Conservation (phyloP, 64 coral and sea anemone species). For the Pachyseris speciosa region DNA sequence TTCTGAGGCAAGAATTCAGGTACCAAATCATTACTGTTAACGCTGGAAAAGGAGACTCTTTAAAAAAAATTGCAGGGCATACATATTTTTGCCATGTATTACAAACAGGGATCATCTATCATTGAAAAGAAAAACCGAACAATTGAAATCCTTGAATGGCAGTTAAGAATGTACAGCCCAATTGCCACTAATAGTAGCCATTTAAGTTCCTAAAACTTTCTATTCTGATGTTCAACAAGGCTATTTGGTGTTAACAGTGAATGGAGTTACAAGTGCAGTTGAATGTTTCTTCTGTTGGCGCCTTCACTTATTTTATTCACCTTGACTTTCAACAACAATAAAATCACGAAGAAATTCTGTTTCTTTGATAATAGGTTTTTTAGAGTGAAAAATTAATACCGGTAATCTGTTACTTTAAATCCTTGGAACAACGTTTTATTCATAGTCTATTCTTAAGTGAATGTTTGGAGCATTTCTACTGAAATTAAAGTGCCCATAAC, state of each 20-base stretch:
- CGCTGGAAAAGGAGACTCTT: slow-evolving; percentile 86
- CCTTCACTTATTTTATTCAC: too few relatives aligned
- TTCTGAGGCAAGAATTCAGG: slow-evolving; percentile 99
- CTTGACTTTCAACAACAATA: too few relatives aligned
- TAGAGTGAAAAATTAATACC: too few relatives aligned
- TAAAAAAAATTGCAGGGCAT: slow-evolving; percentile 1
- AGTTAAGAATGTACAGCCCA: neutral
- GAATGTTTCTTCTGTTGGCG: too few relatives aligned
- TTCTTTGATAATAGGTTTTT: too few relatives aligned
- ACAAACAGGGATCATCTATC: slow-evolving; percentile 38
- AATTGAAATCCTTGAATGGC: neutral
- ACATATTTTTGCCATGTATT: neutral
- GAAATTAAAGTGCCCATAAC: too few relatives aligned
- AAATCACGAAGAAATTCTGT: too few relatives aligned
- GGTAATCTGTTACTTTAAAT: too few relatives aligned
- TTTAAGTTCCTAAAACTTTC: neutral
- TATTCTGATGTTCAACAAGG: neutral
- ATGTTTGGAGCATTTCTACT: too few relatives aligned
- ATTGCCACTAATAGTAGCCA: neutral
- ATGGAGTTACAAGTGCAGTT: neutral
- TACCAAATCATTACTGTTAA: slow-evolving; percentile 96
- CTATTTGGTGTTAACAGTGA: neutral
- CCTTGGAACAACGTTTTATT: too few relatives aligned
- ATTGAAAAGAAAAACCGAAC: neutral
- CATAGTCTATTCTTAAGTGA: too few relatives aligned